These are phyloP conservation scores for Andinoacara biseriatus DNA, from an alignment of 2,113 vertebrate species.

Conservation along the genomic window DNA sequence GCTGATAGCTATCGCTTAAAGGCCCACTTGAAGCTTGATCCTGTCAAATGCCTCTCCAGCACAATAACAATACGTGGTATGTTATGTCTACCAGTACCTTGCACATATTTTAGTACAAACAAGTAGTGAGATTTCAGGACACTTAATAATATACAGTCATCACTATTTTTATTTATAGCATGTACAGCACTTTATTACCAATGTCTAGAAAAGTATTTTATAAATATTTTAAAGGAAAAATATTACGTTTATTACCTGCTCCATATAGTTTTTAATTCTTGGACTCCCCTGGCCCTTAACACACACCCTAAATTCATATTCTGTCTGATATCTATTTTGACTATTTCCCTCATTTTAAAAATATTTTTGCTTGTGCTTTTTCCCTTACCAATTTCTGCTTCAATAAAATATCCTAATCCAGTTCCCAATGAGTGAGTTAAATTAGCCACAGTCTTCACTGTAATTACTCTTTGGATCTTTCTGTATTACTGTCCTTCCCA, in stretches of 20 bases:
- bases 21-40: not conserved
- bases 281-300: not conserved
- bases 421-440: not conserved
- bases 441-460: not conserved
- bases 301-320: not conserved
- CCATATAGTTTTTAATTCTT: not conserved
- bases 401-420: not conserved
- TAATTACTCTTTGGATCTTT: not conserved
- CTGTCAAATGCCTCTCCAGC: slow-evolving; percentile 1
- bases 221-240: not conserved
- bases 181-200: not conserved
- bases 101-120: not conserved
- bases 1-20: slow-evolving; percentile 31
- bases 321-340: not conserved
- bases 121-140: not conserved
- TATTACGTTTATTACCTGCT: not conserved
- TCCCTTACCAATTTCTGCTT: not conserved
- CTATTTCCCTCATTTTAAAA: not conserved
- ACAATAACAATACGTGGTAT: slow-evolving; percentile 7
- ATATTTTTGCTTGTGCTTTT: not conserved
- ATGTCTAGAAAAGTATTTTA: not conserved
- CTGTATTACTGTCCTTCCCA: not conserved
- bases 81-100: slow-evolving; percentile 46
- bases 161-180: not conserved
- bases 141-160: not conserved